Evolutionary conservation across 2,888 invertebrate species (phyloP), one percentile per base, ranked within the genome.

Genomic region (Tetheella fluctuosa): DNA sequence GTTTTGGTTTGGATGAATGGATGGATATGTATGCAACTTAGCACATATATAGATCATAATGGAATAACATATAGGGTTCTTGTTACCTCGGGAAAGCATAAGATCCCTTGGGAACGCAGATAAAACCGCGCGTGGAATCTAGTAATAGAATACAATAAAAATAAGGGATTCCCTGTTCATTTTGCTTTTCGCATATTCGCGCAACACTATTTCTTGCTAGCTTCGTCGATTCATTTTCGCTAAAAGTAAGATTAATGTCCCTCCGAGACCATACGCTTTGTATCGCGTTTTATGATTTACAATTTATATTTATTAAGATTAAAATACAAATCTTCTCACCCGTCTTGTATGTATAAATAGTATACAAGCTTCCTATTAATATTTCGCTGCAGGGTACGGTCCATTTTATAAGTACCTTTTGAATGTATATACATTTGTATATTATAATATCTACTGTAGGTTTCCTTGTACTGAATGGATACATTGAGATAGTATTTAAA

Each of bases 161-260:
- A n/a, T n/a, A n/a, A n/a, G n/a, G n/a, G n/a, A 39, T 39, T 39
- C 37, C 37, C 37, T 15, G 5, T 39, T 39, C 39, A n/a, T 10
- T 39, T 39, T n/a, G 39, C 39, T 0, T 39, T 39, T 39, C n/a
- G 39, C 39, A 39, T n/a, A 48, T 10, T 48, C 20, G 7, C 48
- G 48, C 17, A 48, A 20, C 48, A 48, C 48, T 48, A 48, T 48
- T 20, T 10, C 48, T 10, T 1, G 20, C 20, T 20, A 17, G 10
- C 48, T 20, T 48, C 20, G 20, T 1, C n/a, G 54, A 53, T 63
- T 52, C 52, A 23, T 62, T 62, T 60, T 67, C 62, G 52, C 61
- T 54, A 48, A 61, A 63, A 71, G 23, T 15, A 68, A 71, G 70
- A 71, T 71, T 62, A 68, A 71, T 71, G 71, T 54, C 58, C 17